These are phyloP conservation scores for Miopithecus talapoin DNA, from an alignment of 2,797 vertebrate genomes.

Conservation along the genomic window DNA sequence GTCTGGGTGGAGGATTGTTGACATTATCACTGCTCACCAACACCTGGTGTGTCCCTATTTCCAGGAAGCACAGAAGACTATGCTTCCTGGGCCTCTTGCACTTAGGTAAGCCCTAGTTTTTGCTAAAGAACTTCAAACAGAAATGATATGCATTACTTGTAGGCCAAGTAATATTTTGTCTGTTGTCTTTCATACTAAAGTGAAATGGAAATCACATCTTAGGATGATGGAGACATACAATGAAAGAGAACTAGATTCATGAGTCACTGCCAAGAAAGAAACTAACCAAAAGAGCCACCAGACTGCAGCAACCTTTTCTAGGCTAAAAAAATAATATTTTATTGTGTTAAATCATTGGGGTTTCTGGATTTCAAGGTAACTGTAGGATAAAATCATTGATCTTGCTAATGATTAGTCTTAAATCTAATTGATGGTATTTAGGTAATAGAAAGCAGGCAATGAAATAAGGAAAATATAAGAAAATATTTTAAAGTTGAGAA, in stretches of 20 bases:
- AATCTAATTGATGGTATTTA: neutral
- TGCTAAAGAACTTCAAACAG: neutral
- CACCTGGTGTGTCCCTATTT: neutral
- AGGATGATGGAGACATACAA: neutral
- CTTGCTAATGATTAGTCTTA: neutral
- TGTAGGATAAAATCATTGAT: neutral
- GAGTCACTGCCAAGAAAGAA: neutral
- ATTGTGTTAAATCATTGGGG: neutral
- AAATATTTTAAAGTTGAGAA: neutral
- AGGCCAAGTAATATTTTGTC: neutral
- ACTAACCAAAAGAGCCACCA: neutral
- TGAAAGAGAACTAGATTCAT: neutral
- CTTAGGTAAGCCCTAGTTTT: neutral
- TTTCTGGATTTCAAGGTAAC: neutral
- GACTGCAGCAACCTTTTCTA: neutral
- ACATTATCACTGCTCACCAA: neutral
- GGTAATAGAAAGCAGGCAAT: neutral
- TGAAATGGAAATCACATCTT: neutral
- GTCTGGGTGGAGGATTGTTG: neutral
- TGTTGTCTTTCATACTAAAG: neutral
- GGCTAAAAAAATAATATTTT: neutral
- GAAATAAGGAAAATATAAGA: neutral
- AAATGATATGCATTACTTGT: neutral
- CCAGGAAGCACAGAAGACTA: neutral
- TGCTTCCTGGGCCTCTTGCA: neutral